A percentile compares a stretch with the other conserved stretches of the same genome.
phyloP scores from a whole-genome alignment of 1,140 invertebrate genomes.

The Hyposmocoma kahamanoa region DNA sequence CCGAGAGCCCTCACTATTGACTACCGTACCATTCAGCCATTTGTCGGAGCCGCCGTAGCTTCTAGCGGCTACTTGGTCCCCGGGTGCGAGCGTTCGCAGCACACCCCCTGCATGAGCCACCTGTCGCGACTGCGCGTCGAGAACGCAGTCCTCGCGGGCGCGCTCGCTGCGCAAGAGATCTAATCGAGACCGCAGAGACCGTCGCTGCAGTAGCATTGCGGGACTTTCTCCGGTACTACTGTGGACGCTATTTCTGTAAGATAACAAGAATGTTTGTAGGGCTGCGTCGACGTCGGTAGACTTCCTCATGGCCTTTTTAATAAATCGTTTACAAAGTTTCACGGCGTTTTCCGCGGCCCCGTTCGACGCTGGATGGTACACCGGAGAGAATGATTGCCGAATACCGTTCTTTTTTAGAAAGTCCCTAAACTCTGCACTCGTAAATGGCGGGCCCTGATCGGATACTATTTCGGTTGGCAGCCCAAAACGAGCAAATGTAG shows the following conservation, averaged over 20 bases:
- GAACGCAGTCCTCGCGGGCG: not conserved
- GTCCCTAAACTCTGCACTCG: no score
- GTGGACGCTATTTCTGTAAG: no score
- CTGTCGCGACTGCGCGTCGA: constrained; percentile 1
- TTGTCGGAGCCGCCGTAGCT: not conserved
- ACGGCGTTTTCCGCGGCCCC: no score
- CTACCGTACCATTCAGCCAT: not conserved
- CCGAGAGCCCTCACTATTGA: not conserved
- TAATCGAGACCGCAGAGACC: not conserved
- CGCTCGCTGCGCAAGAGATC: constrained; percentile 1
- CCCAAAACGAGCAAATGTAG: no score
- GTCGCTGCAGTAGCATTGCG: constrained; percentile 2
- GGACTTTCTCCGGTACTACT: constrained; percentile 1
- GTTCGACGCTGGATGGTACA: no score
- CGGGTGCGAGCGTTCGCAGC: not conserved
- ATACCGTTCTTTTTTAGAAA: no score
- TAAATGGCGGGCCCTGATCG: not conserved
- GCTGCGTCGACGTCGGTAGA: no score
- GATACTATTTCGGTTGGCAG: no score
- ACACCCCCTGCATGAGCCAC: not conserved
- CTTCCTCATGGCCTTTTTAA: no score
- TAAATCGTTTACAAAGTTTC: no score
- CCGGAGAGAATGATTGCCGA: no score
- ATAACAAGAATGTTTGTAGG: no score
- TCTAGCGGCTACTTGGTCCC: not conserved